Percentiles rank a stretch among this genome's conserved stretches.
phyloP scores from a whole-genome alignment of 2,113 vertebrate genomes.

The Dipodomys stephensi region DNA sequence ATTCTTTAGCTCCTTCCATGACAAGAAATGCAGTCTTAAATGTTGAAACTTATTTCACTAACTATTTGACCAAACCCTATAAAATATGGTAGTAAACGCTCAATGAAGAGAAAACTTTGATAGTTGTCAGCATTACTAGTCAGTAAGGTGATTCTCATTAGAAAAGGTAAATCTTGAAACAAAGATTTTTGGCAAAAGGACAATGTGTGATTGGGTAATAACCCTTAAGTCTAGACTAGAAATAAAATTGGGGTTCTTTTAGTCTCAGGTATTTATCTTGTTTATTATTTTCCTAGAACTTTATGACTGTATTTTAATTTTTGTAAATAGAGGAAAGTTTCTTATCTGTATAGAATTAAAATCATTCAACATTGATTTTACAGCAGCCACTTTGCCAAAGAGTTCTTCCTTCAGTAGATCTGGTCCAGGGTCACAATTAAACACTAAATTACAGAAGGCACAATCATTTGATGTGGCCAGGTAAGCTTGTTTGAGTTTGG shows the following conservation, averaged over 20 bases:
- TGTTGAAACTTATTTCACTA: not conserved
- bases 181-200: not conserved
- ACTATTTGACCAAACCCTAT: not conserved
- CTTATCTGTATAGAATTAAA: conserved; percentile 39
- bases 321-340: not conserved
- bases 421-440: conserved; percentile 88
- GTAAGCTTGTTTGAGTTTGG: conserved; percentile 83
- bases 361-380: conserved; percentile 60
- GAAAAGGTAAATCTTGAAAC: not conserved
- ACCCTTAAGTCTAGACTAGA: not conserved
- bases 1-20: not conserved
- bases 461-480: conserved; percentile 94
- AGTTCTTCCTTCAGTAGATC: conserved; percentile 95
- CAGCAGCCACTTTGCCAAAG: conserved; percentile 95
- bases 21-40: not conserved
- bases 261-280: not conserved
- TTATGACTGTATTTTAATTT: not conserved
- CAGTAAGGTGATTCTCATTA: not conserved
- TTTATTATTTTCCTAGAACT: not conserved
- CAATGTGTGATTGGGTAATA: not conserved
- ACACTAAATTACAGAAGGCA: conserved; percentile 95
- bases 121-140: not conserved
- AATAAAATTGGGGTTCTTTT: conserved; percentile 14
- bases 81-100: not conserved
- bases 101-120: not conserved